These are phyloP conservation scores for Steinernema carpocapsae DNA, from an alignment of 2,888 invertebrate genomes.

Conservation along the genomic window DNA sequence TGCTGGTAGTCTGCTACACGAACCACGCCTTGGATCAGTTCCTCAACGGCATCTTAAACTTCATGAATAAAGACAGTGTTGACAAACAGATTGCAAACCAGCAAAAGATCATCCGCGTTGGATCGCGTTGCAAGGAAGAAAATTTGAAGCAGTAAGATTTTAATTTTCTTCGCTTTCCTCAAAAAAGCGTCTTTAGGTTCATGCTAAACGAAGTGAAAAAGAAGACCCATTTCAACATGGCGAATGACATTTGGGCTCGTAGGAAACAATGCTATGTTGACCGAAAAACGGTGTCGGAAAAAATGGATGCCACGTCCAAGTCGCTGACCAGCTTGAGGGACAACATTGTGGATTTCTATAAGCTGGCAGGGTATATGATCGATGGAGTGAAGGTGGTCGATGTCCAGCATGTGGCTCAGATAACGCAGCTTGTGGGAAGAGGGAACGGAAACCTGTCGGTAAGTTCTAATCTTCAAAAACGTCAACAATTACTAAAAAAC, in stretches of 20 bases:
- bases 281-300: neutral
- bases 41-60: constrained; percentile 73
- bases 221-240: neutral
- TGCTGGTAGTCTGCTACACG: constrained; percentile 82
- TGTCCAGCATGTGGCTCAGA: too few species aligned
- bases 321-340: neutral
- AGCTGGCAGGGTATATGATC: too few species aligned
- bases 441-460: too few species aligned
- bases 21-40: constrained; percentile 88
- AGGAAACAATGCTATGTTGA: neutral
- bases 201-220: constrained; percentile 4
- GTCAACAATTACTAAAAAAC: too few species aligned
- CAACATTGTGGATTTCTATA: too few species aligned
- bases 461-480: too few species aligned
- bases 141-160: neutral
- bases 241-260: neutral
- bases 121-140: neutral
- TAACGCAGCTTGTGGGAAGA: too few species aligned
- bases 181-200: neutral
- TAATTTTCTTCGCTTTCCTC: neutral
- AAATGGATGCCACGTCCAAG: neutral
- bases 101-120: constrained; percentile 14
- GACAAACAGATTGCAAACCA: neutral
- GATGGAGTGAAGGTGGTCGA: too few species aligned
- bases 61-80: neutral